These are phyloP conservation scores for Ia io DNA, from an alignment of 2,113 vertebrate species.

Conservation along the genomic window DNA sequence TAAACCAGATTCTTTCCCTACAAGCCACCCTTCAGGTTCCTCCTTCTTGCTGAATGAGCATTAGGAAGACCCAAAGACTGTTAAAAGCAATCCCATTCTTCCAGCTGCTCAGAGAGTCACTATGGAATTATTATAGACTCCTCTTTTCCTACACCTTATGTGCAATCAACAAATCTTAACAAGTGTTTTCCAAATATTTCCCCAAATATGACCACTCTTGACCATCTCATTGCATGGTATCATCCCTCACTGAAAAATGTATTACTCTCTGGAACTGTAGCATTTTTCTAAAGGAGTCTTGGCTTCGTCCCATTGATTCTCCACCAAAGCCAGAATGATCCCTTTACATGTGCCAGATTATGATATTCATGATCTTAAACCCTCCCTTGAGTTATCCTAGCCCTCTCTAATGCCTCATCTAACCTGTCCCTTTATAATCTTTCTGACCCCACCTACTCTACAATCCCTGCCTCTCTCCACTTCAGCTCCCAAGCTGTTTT, in stretches of 20 bases:
- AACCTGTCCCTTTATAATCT: accelerated
- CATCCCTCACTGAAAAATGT: not conserved
- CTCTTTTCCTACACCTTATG: not conserved
- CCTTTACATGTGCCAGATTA: not conserved
- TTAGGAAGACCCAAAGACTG: too few species aligned
- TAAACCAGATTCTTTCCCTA: not conserved
- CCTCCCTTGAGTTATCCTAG: accelerated
- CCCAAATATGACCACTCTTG: not conserved
- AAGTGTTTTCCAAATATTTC: not conserved
- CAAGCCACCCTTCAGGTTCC: not conserved
- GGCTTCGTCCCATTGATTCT: not conserved
- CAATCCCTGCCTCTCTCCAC: accelerated
- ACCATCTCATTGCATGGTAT: not conserved
- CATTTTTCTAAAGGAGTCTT: not conserved
- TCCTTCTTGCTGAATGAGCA: not conserved
- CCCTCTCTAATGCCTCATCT: not conserved
- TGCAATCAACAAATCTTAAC: not conserved
- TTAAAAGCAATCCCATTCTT: not conserved
- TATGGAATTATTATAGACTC: not conserved
- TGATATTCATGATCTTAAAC: not conserved
- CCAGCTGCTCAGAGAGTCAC: not conserved
- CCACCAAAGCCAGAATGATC: not conserved
- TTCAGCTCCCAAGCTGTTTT: not conserved
- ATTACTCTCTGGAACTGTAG: not conserved
- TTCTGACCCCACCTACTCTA: not conserved